phyloP scores from a whole-genome alignment of 2,888 invertebrate species.

The Plagodis pulveraria region DNA sequence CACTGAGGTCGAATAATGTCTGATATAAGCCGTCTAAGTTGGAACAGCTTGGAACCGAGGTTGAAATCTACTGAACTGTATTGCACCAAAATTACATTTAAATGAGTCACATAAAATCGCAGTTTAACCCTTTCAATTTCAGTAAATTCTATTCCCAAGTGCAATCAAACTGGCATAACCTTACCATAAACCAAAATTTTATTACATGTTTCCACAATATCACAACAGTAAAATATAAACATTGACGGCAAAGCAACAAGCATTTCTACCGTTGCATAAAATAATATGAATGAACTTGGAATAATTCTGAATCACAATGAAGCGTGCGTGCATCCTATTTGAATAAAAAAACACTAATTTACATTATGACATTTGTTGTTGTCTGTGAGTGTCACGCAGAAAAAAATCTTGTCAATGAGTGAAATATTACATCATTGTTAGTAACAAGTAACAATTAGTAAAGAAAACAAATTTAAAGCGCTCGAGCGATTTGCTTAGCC shows the following conservation, averaged over 20 bases:
- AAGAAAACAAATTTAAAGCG: background rate
- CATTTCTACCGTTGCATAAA: conserved; percentile 48
- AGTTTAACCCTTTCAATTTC: background rate
- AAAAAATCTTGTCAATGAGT: conserved; percentile 42
- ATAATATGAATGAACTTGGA: conserved; percentile 18
- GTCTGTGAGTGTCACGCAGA: conserved; percentile 41
- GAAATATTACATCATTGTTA: conserved; percentile 28
- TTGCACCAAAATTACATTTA: too few species aligned
- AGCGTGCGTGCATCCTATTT: conserved; percentile 53
- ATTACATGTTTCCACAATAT: conserved; percentile 28
- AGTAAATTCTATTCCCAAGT: background rate
- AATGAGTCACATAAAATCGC: too few species aligned
- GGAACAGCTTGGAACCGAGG: too few species aligned
- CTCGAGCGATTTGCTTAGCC: too few species aligned
- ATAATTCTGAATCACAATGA: conserved; percentile 63
- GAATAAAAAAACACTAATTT: conserved; percentile 54
- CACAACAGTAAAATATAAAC: conserved; percentile 39
- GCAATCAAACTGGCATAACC: conserved; percentile 12
- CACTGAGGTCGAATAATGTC: too few species aligned
- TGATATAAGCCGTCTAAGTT: too few species aligned
- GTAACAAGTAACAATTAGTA: too few species aligned
- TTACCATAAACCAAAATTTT: conserved; percentile 19
- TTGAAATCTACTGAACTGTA: too few species aligned
- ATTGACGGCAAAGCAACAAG: conserved; percentile 45
- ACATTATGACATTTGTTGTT: conserved; percentile 60